Evolutionary conservation across 1,140 invertebrate genomes (phyloP).

Genomic region (Drosophila pallidifrons): DNA sequence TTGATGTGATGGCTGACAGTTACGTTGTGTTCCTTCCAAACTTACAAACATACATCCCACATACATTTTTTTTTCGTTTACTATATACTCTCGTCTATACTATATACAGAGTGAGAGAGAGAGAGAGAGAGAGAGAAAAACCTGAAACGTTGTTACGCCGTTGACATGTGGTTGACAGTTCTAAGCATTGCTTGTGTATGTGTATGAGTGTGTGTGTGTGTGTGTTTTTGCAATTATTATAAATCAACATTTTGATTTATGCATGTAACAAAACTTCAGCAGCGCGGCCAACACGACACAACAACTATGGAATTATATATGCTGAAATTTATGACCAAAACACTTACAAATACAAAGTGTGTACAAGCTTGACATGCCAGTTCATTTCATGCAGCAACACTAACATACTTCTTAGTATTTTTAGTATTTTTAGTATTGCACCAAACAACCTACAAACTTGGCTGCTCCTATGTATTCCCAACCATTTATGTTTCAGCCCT

Average conservation of each 20-base stretch:
- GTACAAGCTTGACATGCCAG: conserved; percentile 7
- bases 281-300: conserved; percentile 44
- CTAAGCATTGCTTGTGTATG: conserved; percentile 27
- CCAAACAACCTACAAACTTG: no score
- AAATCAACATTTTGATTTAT: conserved; percentile 82
- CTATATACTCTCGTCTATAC: not conserved
- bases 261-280: conserved; percentile 77
- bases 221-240: conserved; percentile 81
- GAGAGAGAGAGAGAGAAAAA: not conserved
- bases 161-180: conserved; percentile 71
- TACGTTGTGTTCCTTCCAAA: conserved; percentile 23
- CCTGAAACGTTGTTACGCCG: conserved; percentile 34
- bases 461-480: no score
- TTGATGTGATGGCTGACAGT: conserved; percentile 67
- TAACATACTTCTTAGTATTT: no score
- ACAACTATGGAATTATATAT: conserved; percentile 49
- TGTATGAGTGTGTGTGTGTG: conserved; percentile 25
- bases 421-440: no score
- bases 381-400: not conserved
- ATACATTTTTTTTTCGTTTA: not conserved
- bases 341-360: conserved; percentile 67
- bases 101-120: not conserved
- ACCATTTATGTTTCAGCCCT: no score
- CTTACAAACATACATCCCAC: not conserved
- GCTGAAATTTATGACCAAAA: conserved; percentile 72